Evolutionary conservation across 2,113 vertebrate genomes (phyloP).

Genomic region (Peromyscus leucopus): DNA sequence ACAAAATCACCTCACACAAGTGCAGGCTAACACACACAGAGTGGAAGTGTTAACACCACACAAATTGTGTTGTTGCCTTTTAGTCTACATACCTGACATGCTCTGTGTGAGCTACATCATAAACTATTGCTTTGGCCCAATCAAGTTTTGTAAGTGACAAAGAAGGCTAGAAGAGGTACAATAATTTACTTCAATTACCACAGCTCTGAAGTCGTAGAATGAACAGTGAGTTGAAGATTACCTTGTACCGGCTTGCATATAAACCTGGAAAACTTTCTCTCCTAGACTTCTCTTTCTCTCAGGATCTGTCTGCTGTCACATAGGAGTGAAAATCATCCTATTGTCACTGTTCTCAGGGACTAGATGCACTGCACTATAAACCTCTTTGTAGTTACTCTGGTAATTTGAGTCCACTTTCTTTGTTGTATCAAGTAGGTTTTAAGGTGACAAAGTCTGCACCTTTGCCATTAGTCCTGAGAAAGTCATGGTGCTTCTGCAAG

Average conservation of each 20-base stretch:
- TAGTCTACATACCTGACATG: too few species aligned
- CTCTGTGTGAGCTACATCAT: too few species aligned
- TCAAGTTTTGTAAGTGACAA: too few species aligned
- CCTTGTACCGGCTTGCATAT: background rate
- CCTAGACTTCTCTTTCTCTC: background rate
- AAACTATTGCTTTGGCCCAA: too few species aligned
- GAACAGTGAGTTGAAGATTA: background rate
- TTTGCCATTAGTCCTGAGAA: constrained; percentile 36
- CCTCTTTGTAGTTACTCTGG: background rate
- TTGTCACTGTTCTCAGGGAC: background rate
- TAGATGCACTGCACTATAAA: background rate
- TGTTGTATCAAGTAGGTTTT: constrained; percentile 43
- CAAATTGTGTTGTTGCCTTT: too few species aligned
- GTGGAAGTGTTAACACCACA: too few species aligned
- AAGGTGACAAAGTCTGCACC: background rate
- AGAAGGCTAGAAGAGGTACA: too few species aligned
- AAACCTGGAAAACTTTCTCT: background rate
- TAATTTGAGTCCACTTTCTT: background rate
- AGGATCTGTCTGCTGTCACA: background rate
- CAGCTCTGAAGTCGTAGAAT: too few species aligned
- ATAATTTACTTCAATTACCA: too few species aligned
- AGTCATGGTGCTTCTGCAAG: background rate
- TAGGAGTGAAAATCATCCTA: background rate
- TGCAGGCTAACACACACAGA: too few species aligned
- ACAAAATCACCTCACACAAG: too few species aligned